Conservation (phyloP, 2,113 vertebrate species). For the Tyrannus savana region DNA sequence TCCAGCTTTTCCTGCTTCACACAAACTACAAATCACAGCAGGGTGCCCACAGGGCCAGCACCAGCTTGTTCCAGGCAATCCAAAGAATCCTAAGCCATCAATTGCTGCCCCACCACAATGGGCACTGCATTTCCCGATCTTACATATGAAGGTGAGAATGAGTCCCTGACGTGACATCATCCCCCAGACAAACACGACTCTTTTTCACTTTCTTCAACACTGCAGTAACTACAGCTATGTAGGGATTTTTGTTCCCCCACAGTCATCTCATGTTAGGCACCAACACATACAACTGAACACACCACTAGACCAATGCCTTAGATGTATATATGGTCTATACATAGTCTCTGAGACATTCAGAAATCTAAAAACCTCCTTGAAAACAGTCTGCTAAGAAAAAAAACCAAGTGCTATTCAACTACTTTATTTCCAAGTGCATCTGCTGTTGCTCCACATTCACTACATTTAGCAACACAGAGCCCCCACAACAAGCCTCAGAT, state of each 20-base stretch:
- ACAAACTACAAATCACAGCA: neutral
- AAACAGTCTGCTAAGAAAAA: neutral
- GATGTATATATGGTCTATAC: neutral
- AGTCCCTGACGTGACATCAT: fast-evolving
- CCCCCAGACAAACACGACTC: neutral
- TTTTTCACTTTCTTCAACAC: neutral
- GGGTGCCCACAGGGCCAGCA: neutral
- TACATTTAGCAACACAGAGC: neutral
- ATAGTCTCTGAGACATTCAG: neutral
- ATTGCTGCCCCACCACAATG: neutral
- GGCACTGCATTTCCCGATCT: neutral
- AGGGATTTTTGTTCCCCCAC: neutral
- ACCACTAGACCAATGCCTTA: neutral
- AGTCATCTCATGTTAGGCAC: neutral
- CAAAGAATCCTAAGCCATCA: neutral
- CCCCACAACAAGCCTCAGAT: neutral
- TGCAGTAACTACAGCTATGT: neutral
- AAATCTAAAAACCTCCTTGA: neutral
- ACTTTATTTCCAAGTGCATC: neutral
- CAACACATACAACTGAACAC: neutral
- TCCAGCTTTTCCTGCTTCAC: neutral
- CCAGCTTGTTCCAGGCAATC: neutral
- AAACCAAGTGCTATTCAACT: neutral
- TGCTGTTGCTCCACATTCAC: neutral
- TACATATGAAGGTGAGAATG: neutral